phyloP scores from a whole-genome alignment of 2,797 vertebrate genomes.

The Trichosurus vulpecula region DNA sequence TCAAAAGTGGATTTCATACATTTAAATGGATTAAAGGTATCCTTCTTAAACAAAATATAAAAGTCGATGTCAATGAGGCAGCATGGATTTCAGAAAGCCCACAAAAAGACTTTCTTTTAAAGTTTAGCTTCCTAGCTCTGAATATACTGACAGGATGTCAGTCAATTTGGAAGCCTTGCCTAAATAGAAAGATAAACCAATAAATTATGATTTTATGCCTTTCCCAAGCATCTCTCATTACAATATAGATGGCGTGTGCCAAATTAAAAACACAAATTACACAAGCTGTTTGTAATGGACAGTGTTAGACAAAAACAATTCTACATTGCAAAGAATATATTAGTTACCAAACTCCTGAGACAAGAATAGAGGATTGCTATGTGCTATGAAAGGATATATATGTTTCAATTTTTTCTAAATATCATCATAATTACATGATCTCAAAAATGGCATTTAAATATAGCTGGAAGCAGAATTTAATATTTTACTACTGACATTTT shows the following conservation, averaged over 20 bases:
- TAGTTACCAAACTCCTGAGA: constrained; percentile 2
- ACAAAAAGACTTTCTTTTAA: not conserved
- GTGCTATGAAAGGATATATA: not conserved
- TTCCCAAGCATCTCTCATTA: constrained; percentile 42
- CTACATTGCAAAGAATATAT: constrained; percentile 8
- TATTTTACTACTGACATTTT: constrained; percentile 10
- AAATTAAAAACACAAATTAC: constrained; percentile 66
- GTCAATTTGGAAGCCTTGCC: not conserved
- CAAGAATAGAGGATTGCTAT: constrained; percentile 11
- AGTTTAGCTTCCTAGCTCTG: not conserved
- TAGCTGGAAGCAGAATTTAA: not conserved
- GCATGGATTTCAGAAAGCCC: not conserved
- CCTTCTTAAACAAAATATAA: not conserved
- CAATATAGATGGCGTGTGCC: constrained; percentile 10
- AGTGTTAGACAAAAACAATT: not conserved
- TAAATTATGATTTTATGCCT: constrained; percentile 54
- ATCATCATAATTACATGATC: not conserved
- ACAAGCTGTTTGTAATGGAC: not conserved
- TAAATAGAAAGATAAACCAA: constrained; percentile 32
- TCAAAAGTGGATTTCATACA: not conserved
- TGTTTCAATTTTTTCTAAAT: not conserved
- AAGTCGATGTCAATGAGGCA: constrained; percentile 1
- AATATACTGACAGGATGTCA: not conserved
- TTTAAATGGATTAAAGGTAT: not conserved
- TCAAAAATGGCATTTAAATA: constrained; percentile 5